Conservation (phyloP, 2,888 invertebrate species). For the Cistogaster globosa region DNA sequence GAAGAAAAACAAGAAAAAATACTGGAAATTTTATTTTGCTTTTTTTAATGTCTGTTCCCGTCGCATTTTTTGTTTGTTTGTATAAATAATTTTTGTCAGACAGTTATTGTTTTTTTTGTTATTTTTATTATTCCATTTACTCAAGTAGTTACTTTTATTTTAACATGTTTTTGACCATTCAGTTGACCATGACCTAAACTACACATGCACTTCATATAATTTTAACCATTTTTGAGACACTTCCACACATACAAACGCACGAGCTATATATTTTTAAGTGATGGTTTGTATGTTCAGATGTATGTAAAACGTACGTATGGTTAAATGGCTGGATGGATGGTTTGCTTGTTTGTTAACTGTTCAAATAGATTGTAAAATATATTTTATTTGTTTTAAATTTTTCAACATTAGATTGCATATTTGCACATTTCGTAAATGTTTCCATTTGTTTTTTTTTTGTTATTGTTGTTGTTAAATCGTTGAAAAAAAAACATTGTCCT, state of each 20-base stretch:
- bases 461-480: neutral
- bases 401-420: constrained; percentile 26
- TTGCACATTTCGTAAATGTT: constrained; percentile 6
- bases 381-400: constrained; percentile 35
- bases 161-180: constrained; percentile 67
- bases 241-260: constrained; percentile 1
- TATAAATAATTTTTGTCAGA: constrained; percentile 2
- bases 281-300: constrained; percentile 56
- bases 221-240: constrained; percentile 8
- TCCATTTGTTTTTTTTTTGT: neutral
- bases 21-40: constrained; percentile 56
- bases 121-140: neutral
- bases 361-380: neutral
- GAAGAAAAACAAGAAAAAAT: constrained; percentile 15
- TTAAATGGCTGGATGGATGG: constrained; percentile 44
- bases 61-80: constrained; percentile 2
- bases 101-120: constrained; percentile 1
- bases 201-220: constrained; percentile 14
- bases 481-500: constrained; percentile 2
- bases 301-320: neutral
- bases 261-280: constrained; percentile 3
- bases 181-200: constrained; percentile 71
- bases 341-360: constrained; percentile 58
- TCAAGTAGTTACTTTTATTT: constrained; percentile 33
- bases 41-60: constrained; percentile 10